phyloP scores from a whole-genome alignment of 2,888 invertebrate genomes.

The Chironomus tentans region DNA sequence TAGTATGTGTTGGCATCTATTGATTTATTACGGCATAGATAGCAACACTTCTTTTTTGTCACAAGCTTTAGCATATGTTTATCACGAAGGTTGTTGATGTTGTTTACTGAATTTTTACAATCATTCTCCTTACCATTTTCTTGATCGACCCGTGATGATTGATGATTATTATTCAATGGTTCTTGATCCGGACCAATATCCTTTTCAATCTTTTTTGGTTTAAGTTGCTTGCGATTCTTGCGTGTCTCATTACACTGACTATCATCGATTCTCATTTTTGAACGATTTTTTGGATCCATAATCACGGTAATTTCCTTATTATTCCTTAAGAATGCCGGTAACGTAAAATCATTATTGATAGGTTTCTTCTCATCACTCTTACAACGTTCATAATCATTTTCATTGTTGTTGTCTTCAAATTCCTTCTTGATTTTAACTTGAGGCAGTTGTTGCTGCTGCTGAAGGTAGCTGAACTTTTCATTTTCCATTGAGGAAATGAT shows the following conservation, averaged over 20 bases:
- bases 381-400: slow-evolving; percentile 38
- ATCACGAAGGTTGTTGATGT: slow-evolving; percentile 34
- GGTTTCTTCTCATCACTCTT: not conserved
- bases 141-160: slow-evolving; percentile 30
- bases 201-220: slow-evolving; percentile 28
- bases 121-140: not conserved
- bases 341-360: not conserved
- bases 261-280: not conserved
- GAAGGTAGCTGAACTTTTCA: slow-evolving; percentile 28
- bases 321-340: slow-evolving; percentile 37
- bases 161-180: not conserved
- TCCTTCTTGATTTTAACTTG: not conserved
- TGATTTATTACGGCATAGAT: slow-evolving; percentile 35
- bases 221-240: slow-evolving; percentile 27
- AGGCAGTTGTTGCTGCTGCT: not conserved
- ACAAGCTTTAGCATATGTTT: slow-evolving; percentile 41
- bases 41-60: slow-evolving; percentile 38
- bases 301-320: slow-evolving; percentile 40
- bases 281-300: slow-evolving; percentile 33
- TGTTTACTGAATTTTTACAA: slow-evolving; percentile 33
- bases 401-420: slow-evolving; percentile 27
- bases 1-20: slow-evolving; percentile 42
- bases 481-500: slow-evolving; percentile 29
- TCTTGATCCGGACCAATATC: not conserved
- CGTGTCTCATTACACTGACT: not conserved